Evolutionary conservation across 2,113 vertebrate species (phyloP).

Genomic region (Thalassoma bifasciatum): DNA sequence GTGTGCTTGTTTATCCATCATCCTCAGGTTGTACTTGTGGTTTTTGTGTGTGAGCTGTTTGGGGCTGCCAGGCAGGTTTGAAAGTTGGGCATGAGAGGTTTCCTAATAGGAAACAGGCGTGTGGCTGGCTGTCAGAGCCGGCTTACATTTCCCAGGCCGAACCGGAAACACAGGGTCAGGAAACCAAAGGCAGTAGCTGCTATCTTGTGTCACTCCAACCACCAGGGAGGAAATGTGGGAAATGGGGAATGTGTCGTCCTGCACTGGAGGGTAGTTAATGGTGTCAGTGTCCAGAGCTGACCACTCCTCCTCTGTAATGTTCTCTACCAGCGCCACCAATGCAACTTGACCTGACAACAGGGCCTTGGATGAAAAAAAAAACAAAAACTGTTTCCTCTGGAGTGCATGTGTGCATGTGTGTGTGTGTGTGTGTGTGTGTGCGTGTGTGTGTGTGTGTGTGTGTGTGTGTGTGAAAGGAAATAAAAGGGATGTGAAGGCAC

Average conservation of each 20-base stretch:
- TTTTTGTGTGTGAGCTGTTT: constrained; percentile 24
- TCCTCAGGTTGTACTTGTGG: constrained; percentile 29
- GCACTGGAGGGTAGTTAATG: constrained; percentile 75
- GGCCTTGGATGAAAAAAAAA: constrained; percentile 69
- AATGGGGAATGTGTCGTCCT: constrained; percentile 69
- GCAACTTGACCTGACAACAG: constrained; percentile 58
- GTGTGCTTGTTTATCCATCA: constrained; percentile 33
- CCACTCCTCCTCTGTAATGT: constrained; percentile 69
- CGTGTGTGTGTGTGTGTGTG: too few species aligned
- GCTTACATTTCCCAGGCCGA: constrained; percentile 79
- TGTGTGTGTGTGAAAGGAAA: constrained; percentile 35
- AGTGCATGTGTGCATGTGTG: too few species aligned
- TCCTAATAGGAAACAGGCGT: constrained; percentile 78
- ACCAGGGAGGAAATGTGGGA: constrained; percentile 76
- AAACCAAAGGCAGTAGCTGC: constrained; percentile 72
- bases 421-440: too few species aligned
- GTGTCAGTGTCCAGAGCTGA: constrained; percentile 67
- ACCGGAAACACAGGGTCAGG: constrained; percentile 71
- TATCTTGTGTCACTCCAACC: constrained; percentile 75
- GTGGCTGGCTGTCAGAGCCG: constrained; percentile 67
- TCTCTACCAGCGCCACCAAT: constrained; percentile 18
- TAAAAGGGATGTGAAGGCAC: constrained; percentile 44
- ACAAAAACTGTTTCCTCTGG: constrained; percentile 64
- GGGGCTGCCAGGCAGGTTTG: constrained; percentile 65
- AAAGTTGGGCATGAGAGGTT: constrained; percentile 40